Evolutionary conservation across 2,888 invertebrate species (phyloP), one percentile per base, ranked within the genome.

Genomic region (Cylindroiulus punctatus): DNA sequence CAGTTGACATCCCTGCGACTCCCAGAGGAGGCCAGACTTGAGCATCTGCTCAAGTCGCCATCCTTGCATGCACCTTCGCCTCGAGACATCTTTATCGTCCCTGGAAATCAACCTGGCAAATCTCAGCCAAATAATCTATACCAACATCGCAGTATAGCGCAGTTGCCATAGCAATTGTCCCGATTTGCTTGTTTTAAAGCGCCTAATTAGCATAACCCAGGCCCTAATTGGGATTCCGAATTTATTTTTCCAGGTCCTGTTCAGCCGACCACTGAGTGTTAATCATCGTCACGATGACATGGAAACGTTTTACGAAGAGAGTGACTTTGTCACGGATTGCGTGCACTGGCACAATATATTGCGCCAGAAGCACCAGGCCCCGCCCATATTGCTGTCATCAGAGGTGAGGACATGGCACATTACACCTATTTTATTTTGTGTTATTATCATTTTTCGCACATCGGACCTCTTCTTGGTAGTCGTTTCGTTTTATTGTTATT

Each of bases 361-460:
- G 14, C 40, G 86, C 14, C 57, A 81, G 32, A 42, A 81, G 81
- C 86, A 86, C 42, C 81, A 81, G 76, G 86, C 86, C 30, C 86
- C 86, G 14, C 81, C 86, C 42, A 81, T 86, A 26, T 19, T 52
- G 44, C 81, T 86, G 0, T 95, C 94, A 47, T 93, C 95, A 1
- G 94, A 95, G 93, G 95, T 95, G 92, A 90, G 76, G 30, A 2
- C 26, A 30, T 76, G 76, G 14, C 14, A 10, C 30, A 17, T 76
- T 30, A 4, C 2, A 26, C 10, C 26, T 19, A 14, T 12, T 12
- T 44, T 44, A 1, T 5, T 14, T 10, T 1, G 44, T 44, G 4
- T 44, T 44, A 12, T 36, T 36, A 2, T 36, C 7, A 4, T 36
- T 36, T 36, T 36, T 36, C 36, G n/a, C n/a, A n/a, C n/a, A n/a